Evolutionary conservation across 2,797 vertebrate species (phyloP), one percentile per base, ranked within the genome.

Genomic region (Antrozous pallidus): DNA sequence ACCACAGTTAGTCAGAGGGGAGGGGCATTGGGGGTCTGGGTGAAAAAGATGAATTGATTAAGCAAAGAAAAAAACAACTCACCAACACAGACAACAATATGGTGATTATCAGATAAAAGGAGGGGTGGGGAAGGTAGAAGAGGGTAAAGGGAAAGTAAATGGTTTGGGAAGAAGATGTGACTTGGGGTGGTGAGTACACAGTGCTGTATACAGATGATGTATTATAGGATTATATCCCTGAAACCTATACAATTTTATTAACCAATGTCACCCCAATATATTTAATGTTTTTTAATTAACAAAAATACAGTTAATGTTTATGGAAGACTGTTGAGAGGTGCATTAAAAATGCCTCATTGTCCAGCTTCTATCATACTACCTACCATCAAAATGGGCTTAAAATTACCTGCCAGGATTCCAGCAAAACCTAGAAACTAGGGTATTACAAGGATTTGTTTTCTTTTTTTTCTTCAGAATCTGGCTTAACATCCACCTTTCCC

Each of bases 341-440:
- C 47, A 16, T 13, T 17, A 9, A 49, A 69, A 13, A 38, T 12
- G 1, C 56, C 42, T 1, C 2, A 4, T 58, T 2, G 0, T 40
- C 36, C 54, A 63, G 28, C 42, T 6, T 26, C 28, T 14, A 0
- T n/a, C 38, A 6, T 6, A 8, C 45, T 13, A 6, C 22, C 92
- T 71, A 11, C 38, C 38, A 31, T 61, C 4, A 8, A 54, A 77
- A 49, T 1, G 0, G 18, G 9, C 67, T 79, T 71, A 40, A 86
- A 70, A 61, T 47, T 3, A 70, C 80, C 47, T 24, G 18, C 74
- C 11, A 74, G 36, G 1, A 65, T 58, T 58, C 71, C 8, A 54
- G 61, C 33, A 18, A 56, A 42, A 71, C 8, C 33, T 18, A 69
- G 56, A 82, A 69, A 31, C 26, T 11, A 45, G 16, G 4, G 14